These are phyloP conservation scores for Altica lythri DNA, from an alignment of 2,888 invertebrate species.

Conservation along the genomic window DNA sequence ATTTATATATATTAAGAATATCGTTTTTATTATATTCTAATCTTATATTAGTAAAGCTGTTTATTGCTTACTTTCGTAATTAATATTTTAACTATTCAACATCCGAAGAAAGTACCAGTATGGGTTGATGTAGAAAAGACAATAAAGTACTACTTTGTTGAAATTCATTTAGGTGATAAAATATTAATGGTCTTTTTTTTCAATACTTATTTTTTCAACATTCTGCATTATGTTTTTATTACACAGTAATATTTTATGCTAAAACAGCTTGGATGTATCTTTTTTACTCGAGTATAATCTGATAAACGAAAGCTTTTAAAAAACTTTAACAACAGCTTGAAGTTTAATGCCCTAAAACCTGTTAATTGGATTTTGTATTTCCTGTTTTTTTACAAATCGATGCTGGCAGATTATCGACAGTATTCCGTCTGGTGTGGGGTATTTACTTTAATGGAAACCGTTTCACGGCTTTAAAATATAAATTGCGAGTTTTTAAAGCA, in stretches of 20 bases:
- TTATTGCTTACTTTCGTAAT: too few relatives aligned
- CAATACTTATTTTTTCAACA: background rate
- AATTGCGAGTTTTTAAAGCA: background rate
- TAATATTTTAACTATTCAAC: too few relatives aligned
- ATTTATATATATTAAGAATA: too few relatives aligned
- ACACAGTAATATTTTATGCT: too few relatives aligned
- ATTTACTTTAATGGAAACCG: conserved; percentile 14
- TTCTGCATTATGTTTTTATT: too few relatives aligned
- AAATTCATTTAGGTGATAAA: background rate
- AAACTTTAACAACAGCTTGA: conserved; percentile 34
- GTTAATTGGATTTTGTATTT: conserved; percentile 41
- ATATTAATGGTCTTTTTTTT: background rate
- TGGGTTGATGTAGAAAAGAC: too few relatives aligned
- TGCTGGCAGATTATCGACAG: conserved; percentile 14
- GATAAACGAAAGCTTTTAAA: conserved; percentile 40
- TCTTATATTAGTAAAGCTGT: too few relatives aligned
- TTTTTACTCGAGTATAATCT: conserved; percentile 34
- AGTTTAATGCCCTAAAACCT: conserved; percentile 40
- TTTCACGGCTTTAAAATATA: conserved; percentile 6
- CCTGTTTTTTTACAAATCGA: conserved; percentile 24
- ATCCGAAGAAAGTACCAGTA: too few relatives aligned
- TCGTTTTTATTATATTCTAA: too few relatives aligned
- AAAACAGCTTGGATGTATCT: conserved; percentile 36
- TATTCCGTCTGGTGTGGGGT: conserved; percentile 12
- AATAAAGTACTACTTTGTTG: too few relatives aligned